Percentiles rank a stretch among this genome's conserved stretches.
phyloP scores from a whole-genome alignment of 2,888 invertebrate species.

The Protonemura montana region DNA sequence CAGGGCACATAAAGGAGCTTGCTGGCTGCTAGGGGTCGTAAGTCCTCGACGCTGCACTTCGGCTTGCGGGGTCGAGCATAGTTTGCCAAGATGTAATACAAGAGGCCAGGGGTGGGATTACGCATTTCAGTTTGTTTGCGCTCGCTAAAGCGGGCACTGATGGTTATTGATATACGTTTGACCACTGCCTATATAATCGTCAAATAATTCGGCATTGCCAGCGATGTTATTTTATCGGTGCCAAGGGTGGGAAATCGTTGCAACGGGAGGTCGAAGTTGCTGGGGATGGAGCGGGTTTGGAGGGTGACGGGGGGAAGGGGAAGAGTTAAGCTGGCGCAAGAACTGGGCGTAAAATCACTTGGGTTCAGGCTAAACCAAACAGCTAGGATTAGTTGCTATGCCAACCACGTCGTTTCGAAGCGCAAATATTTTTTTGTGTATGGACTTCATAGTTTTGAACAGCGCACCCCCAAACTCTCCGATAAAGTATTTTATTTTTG shows the following conservation, averaged over 20 bases:
- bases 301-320: no score
- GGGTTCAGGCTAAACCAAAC: neutral
- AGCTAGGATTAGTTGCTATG: constrained; percentile 3
- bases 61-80: no score
- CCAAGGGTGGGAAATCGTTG: neutral
- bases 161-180: constrained; percentile 12
- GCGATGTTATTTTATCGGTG: neutral
- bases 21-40: no score
- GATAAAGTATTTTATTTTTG: neutral
- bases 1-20: no score
- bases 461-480: neutral
- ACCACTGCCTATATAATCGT: neutral
- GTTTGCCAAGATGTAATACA: neutral
- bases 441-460: neutral
- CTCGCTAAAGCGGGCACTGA: neutral
- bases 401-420: neutral
- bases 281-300: neutral
- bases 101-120: neutral
- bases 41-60: no score
- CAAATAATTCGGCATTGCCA: neutral
- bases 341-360: neutral
- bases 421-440: neutral
- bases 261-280: neutral
- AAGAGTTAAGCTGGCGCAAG: neutral
- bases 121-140: neutral